These are phyloP conservation scores for Hoplodrina ambigua DNA, from an alignment of 2,888 invertebrate species.

Conservation along the genomic window DNA sequence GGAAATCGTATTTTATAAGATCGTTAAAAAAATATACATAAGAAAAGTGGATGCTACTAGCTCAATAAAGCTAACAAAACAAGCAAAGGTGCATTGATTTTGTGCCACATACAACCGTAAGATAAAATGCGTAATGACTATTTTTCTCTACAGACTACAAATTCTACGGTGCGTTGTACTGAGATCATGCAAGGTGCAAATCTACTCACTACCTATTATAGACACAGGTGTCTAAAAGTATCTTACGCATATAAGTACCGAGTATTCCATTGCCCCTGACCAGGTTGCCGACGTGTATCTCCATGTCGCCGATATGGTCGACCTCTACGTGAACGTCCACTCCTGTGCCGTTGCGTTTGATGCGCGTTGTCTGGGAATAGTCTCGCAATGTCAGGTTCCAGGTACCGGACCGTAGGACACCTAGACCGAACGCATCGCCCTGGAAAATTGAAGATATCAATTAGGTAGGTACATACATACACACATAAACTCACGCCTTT, in stretches of 20 bases:
- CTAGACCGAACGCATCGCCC: conserved; percentile 91
- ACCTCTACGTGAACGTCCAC: conserved; percentile 92
- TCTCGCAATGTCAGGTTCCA: conserved; percentile 95
- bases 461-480: no score
- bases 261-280: conserved; percentile 92
- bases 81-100: neutral
- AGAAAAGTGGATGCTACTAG: neutral
- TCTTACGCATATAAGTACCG: conserved; percentile 81
- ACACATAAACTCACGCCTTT: no score
- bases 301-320: conserved; percentile 94
- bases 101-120: neutral
- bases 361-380: conserved; percentile 92
- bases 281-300: conserved; percentile 94
- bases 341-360: conserved; percentile 88
- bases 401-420: conserved; percentile 91
- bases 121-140: neutral
- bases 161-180: conserved; percentile 26
- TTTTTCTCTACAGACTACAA: neutral
- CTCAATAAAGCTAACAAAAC: neutral
- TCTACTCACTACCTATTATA: conserved; percentile 14
- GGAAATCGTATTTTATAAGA: no score
- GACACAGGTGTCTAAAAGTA: conserved; percentile 22
- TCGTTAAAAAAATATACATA: no score
- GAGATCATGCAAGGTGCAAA: conserved; percentile 13
- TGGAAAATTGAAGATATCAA: conserved; percentile 52